Evolutionary conservation across 2,113 vertebrate genomes (phyloP).

Genomic region (Ceratotherium simum): DNA sequence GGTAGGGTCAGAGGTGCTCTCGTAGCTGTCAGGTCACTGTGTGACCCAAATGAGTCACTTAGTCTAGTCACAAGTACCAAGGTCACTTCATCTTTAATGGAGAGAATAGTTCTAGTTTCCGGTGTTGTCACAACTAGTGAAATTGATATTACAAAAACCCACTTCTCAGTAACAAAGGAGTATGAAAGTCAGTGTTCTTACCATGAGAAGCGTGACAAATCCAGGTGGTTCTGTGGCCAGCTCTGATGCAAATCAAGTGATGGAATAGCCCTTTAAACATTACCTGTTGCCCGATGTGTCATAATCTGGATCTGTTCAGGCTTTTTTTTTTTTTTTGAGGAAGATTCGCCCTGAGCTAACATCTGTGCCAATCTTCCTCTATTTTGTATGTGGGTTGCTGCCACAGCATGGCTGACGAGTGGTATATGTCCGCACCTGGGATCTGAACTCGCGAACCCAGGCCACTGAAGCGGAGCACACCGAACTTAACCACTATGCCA

Average conservation of each 20-base stretch:
- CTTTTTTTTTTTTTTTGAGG: not conserved
- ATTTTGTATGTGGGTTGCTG: too few relatives aligned
- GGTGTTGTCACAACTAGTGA: not conserved
- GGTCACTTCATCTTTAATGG: not conserved
- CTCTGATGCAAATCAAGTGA: not conserved
- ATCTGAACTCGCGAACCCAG: too few relatives aligned
- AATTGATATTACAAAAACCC: not conserved
- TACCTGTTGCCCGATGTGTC: not conserved
- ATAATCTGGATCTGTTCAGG: not conserved
- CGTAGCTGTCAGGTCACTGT: not conserved
- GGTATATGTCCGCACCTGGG: too few relatives aligned
- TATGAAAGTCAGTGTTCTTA: not conserved
- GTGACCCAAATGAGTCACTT: not conserved
- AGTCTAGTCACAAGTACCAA: not conserved
- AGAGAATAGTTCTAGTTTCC: not conserved
- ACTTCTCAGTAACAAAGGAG: not conserved
- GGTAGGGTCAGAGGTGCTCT: not conserved
- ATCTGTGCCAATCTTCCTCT: too few relatives aligned
- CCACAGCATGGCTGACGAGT: too few relatives aligned
- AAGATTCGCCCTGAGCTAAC: too few relatives aligned
- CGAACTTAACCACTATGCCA: too few relatives aligned
- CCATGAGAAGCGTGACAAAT: not conserved
- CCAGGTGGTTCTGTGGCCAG: not conserved
- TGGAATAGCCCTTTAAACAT: not conserved
- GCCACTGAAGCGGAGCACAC: too few relatives aligned